Conservation (phyloP, 2,888 invertebrate genomes). For the Chrysolina haemoptera region DNA sequence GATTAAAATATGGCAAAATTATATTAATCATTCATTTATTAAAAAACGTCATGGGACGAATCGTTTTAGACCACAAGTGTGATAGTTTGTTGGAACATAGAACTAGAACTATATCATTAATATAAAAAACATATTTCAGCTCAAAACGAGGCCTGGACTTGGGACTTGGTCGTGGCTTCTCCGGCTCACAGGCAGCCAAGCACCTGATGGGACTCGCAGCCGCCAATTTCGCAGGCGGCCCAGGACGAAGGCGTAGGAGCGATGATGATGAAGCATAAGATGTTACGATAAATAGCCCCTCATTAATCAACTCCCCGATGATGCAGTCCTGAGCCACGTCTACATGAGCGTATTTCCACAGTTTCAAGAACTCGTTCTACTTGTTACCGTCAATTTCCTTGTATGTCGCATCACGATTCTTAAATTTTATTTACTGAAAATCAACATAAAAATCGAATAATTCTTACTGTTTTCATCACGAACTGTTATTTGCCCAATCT, state of each 20-base stretch:
- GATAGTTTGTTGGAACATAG: too few relatives aligned
- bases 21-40: too few relatives aligned
- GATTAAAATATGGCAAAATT: too few relatives aligned
- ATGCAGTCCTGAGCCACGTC: not conserved
- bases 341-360: slow-evolving; percentile 1
- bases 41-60: too few relatives aligned
- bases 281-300: not conserved
- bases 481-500: too few relatives aligned
- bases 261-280: slow-evolving; percentile 60
- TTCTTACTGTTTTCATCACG: too few relatives aligned
- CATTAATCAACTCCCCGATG: not conserved
- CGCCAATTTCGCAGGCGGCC: slow-evolving; percentile 91
- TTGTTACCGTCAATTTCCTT: not conserved
- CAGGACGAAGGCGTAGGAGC: slow-evolving; percentile 88
- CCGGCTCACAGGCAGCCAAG: slow-evolving; percentile 91
- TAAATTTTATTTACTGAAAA: too few relatives aligned
- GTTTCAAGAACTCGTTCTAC: not conserved
- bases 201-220: slow-evolving; percentile 92
- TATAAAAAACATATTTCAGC: slow-evolving; percentile 70
- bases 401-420: too few relatives aligned
- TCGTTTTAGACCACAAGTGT: too few relatives aligned
- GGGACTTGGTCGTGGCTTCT: slow-evolving; percentile 90
- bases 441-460: too few relatives aligned
- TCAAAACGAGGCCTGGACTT: slow-evolving; percentile 90
- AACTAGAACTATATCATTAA: too few relatives aligned